These are phyloP conservation scores for Stigmatopora argus DNA, from an alignment of 2,113 vertebrate species.

Conservation along the genomic window DNA sequence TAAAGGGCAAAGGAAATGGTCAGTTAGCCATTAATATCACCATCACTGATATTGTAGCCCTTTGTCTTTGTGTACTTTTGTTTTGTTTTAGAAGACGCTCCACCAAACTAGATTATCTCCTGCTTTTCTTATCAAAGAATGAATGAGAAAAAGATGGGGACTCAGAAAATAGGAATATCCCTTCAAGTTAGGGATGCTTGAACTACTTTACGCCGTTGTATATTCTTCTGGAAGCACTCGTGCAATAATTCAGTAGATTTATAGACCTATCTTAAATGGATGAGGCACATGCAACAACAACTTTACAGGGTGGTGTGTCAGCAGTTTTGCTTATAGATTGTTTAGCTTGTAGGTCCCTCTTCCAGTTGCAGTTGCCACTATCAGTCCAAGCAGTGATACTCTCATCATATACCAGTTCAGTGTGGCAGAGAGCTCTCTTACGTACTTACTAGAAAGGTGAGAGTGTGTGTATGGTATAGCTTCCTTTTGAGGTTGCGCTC, in stretches of 20 bases:
- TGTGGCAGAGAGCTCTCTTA: constrained; percentile 27
- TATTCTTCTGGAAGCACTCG: not conserved
- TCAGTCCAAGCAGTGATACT: constrained; percentile 17
- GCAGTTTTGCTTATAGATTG: not conserved
- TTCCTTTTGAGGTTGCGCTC: constrained; percentile 50
- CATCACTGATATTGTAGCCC: constrained; percentile 20
- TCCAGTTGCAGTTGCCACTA: not conserved
- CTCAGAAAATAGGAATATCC: not conserved
- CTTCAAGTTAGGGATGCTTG: not conserved
- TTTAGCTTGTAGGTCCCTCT: not conserved
- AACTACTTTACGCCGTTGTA: not conserved
- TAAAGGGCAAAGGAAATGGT: constrained; percentile 21
- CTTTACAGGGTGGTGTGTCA: not conserved
- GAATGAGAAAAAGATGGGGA: constrained; percentile 20
- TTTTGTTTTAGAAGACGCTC: constrained; percentile 20
- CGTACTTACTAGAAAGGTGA: constrained; percentile 49
- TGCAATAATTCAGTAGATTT: not conserved
- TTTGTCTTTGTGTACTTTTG: constrained; percentile 24
- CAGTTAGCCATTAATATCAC: constrained; percentile 39
- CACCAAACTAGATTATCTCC: constrained; percentile 29
- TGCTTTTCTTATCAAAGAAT: constrained; percentile 40
- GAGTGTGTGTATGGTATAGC: constrained; percentile 18
- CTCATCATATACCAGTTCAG: constrained; percentile 16
- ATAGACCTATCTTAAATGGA: not conserved
- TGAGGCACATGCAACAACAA: not conserved